A percentile compares a stretch with the other conserved stretches of the same genome.
These are phyloP conservation scores for Tridacna gigas DNA, from an alignment of 2,888 invertebrate genomes.

Conservation along the genomic window DNA sequence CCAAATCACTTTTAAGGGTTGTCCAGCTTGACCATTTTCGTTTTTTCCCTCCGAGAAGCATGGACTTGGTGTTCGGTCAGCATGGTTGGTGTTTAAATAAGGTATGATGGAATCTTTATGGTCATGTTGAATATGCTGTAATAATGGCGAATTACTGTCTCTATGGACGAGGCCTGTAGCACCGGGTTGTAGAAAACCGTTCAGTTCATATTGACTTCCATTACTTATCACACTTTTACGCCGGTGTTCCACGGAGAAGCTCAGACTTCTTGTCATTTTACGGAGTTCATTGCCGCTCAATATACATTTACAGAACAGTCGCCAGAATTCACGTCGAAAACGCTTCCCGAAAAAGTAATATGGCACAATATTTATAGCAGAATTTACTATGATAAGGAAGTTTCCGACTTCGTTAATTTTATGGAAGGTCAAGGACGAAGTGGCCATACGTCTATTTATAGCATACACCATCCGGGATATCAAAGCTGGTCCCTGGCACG, in stretches of 20 bases:
- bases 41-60: not conserved
- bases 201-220: conserved; percentile 60
- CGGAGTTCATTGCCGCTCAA: conserved; percentile 73
- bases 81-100: not conserved
- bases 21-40: conserved; percentile 7
- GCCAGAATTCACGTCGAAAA: conserved; percentile 83
- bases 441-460: conserved; percentile 66
- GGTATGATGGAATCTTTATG: conserved; percentile 21
- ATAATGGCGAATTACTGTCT: conserved; percentile 52
- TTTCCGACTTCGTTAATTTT: conserved; percentile 83
- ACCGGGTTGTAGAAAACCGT: conserved; percentile 44
- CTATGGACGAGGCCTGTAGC: conserved; percentile 28
- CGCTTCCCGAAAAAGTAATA: conserved; percentile 84
- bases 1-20: conserved; percentile 55
- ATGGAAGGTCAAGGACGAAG: conserved; percentile 69
- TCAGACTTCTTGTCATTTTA: conserved; percentile 72
- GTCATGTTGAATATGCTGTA: conserved; percentile 28
- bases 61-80: conserved; percentile 13
- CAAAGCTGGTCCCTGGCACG: conserved; percentile 84
- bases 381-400: conserved; percentile 84
- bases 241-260: conserved; percentile 75
- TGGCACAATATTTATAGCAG: conserved; percentile 84
- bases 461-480: conserved; percentile 84
- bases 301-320: conserved; percentile 80
- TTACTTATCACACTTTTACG: conserved; percentile 61